A percentile compares a stretch with the other conserved stretches of the same genome.
phyloP scores from a whole-genome alignment of 2,113 vertebrate genomes.

The Amia ocellicauda region DNA sequence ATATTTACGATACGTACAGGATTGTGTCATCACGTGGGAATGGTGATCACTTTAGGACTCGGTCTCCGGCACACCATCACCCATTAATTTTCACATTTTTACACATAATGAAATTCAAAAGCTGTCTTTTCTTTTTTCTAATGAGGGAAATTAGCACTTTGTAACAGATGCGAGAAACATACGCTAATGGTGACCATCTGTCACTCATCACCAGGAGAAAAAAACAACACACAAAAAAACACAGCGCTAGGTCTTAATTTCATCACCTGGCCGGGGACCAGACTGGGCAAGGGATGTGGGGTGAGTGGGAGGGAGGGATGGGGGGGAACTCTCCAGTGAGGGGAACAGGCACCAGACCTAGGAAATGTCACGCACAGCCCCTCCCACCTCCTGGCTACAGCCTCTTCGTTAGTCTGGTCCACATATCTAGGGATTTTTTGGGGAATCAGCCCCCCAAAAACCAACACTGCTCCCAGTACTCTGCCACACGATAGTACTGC shows the following conservation, averaged over 20 bases:
- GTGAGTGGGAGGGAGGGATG: accelerated
- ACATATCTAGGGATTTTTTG: too few relatives aligned
- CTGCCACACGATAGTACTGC: too few relatives aligned
- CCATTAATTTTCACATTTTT: conserved; percentile 27
- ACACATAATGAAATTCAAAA: conserved; percentile 25
- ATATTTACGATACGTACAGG: conserved; percentile 27
- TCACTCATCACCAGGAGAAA: conserved; percentile 24
- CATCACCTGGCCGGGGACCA: neutral
- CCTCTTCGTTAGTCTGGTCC: too few relatives aligned
- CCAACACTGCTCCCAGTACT: too few relatives aligned
- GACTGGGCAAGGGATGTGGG: neutral
- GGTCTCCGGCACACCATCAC: conserved; percentile 9
- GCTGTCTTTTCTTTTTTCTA: conserved; percentile 24
- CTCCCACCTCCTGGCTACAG: too few relatives aligned
- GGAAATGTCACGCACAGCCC: conserved; percentile 17
- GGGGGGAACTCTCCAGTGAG: neutral
- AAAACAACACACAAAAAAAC: conserved; percentile 4
- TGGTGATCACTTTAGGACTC: conserved; percentile 29
- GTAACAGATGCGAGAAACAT: conserved; percentile 28
- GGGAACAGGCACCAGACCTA: conserved; percentile 5
- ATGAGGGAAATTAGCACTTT: conserved; percentile 33
- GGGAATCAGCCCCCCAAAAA: too few relatives aligned
- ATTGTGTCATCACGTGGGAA: conserved; percentile 34
- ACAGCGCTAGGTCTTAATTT: conserved; percentile 26
- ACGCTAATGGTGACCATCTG: conserved; percentile 31